Percentiles rank a stretch among this genome's conserved stretches.
Evolutionary conservation across 2,888 invertebrate species (phyloP).

Genomic region (Ceratothoa steindachneri): DNA sequence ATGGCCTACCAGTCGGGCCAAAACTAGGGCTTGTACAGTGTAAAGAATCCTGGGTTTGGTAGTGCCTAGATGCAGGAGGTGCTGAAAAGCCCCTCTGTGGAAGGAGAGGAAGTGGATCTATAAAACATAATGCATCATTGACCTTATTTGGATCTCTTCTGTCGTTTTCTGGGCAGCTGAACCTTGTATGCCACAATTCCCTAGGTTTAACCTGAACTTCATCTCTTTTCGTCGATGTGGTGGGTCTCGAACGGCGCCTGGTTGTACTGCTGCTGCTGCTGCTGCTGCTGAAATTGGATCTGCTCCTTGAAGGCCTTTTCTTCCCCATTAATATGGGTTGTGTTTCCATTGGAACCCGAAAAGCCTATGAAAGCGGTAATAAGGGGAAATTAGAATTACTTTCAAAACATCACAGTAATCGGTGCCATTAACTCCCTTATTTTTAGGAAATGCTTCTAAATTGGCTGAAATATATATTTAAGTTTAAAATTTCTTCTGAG

Average conservation of each 20-base stretch:
- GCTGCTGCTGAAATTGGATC: neutral
- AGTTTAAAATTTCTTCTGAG: too few species aligned
- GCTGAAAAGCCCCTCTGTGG: neutral
- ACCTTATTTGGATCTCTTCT: neutral
- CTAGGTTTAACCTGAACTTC: neutral
- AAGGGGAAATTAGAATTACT: too few species aligned
- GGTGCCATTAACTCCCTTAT: too few species aligned
- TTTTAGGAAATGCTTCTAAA: too few species aligned
- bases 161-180: too few species aligned
- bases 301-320: neutral
- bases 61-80: neutral
- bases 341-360: neutral
- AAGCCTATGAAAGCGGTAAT: too few species aligned
- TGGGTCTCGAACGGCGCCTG: neutral
- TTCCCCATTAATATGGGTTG: neutral
- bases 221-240: neutral
- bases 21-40: neutral
- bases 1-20: neutral
- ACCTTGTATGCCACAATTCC: neutral
- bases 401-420: too few species aligned
- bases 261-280: neutral
- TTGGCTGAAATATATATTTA: too few species aligned
- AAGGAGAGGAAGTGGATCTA: neutral
- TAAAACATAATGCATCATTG: neutral
- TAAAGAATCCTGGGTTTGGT: neutral